Percentiles rank a stretch among this genome's conserved stretches.
phyloP scores from a whole-genome alignment of 2,888 invertebrate species.

The Apomyelois bistriatella region DNA sequence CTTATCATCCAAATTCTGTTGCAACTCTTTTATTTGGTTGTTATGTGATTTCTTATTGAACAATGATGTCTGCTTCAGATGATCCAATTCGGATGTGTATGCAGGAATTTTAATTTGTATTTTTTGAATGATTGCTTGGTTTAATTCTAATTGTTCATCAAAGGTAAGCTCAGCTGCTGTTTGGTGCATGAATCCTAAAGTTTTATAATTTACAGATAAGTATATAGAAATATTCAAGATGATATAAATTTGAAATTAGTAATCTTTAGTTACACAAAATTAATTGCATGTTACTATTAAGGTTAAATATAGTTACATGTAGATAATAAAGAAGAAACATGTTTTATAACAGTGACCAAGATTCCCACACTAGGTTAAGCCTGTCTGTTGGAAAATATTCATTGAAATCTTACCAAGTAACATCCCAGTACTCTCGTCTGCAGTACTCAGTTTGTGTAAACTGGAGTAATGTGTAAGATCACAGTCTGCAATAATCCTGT shows the following conservation, averaged over 20 bases:
- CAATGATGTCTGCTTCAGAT: constrained; percentile 34
- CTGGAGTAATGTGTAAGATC: constrained; percentile 62
- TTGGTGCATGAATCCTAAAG: constrained; percentile 62
- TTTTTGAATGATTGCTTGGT: constrained; percentile 56
- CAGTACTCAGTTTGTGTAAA: constrained; percentile 59
- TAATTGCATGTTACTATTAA: too few species aligned
- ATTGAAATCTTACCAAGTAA: constrained; percentile 48
- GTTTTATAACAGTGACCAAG: too few species aligned
- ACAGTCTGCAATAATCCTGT: constrained; percentile 61
- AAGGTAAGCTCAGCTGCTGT: constrained; percentile 56
- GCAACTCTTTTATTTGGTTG: constrained; percentile 48
- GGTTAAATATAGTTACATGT: too few species aligned
- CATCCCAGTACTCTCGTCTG: constrained; percentile 63
- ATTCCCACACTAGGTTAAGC: too few species aligned
- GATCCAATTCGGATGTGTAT: constrained; percentile 49
- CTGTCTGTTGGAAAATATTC: too few species aligned
- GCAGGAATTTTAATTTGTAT: constrained; percentile 57
- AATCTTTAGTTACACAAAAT: too few species aligned
- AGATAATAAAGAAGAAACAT: too few species aligned
- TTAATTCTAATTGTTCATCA: constrained; percentile 67
- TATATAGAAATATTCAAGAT: too few species aligned
- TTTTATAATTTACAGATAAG: constrained; percentile 6
- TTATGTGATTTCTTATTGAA: constrained; percentile 34
- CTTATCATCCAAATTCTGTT: constrained; percentile 56
- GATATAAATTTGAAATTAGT: too few species aligned